Percentiles rank a stretch among this genome's conserved stretches.
Evolutionary conservation across 2,888 invertebrate genomes (phyloP).

Genomic region (Digitonthophagus gazella): DNA sequence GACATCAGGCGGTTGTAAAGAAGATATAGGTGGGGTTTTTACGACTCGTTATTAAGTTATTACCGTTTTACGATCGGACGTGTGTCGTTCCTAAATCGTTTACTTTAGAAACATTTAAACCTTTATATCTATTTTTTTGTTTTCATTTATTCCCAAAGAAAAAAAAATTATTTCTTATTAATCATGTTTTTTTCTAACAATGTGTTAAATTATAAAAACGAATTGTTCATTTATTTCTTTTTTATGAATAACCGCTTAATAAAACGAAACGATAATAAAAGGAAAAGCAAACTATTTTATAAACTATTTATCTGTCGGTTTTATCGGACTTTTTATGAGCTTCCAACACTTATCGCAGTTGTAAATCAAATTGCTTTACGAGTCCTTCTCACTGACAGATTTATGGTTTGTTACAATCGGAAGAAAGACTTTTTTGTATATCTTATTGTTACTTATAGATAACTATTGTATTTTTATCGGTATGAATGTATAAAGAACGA

Average conservation of each 20-base stretch:
- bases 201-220: background rate
- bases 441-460: background rate
- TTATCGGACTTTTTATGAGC: background rate
- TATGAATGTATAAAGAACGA: too few relatives aligned
- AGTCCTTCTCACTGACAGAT: background rate
- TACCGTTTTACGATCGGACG: slow-evolving; percentile 4
- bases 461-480: background rate
- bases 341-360: background rate
- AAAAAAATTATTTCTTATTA: background rate
- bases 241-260: background rate
- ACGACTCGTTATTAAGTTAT: slow-evolving; percentile 2
- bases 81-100: too few relatives aligned
- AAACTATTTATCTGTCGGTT: background rate
- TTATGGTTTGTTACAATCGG: background rate
- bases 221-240: background rate
- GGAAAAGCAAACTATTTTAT: background rate
- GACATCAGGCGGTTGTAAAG: background rate
- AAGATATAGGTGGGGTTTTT: background rate
- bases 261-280: background rate
- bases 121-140: too few relatives aligned
- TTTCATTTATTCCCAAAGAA: too few relatives aligned
- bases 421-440: background rate
- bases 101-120: too few relatives aligned
- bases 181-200: background rate
- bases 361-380: background rate